These are phyloP conservation scores for Tachysurus vachellii DNA, from an alignment of 2,113 vertebrate genomes.

Conservation along the genomic window DNA sequence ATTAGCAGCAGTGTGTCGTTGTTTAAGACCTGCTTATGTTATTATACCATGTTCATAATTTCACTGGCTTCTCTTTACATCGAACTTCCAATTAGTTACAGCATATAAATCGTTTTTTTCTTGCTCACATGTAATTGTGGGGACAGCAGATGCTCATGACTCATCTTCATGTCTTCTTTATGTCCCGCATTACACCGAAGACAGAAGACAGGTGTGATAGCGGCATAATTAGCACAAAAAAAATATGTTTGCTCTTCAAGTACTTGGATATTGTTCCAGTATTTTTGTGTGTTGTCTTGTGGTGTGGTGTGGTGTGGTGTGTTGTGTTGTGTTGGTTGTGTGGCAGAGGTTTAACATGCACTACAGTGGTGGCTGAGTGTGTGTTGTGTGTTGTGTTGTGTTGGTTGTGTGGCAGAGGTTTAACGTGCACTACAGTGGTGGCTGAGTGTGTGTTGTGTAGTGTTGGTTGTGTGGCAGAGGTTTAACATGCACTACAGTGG, in stretches of 20 bases:
- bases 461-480: too few relatives aligned
- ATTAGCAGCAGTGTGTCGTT: background rate
- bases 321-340: background rate
- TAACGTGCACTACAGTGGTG: too few relatives aligned
- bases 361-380: slow-evolving; percentile 31
- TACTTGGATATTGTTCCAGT: background rate
- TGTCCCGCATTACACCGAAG: background rate
- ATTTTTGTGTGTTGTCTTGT: background rate
- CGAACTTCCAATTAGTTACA: slow-evolving; percentile 15
- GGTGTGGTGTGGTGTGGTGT: background rate
- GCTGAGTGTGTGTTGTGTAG: too few relatives aligned
- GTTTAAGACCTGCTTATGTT: background rate
- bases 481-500: too few relatives aligned
- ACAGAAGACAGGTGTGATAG: slow-evolving; percentile 2
- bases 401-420: too few relatives aligned
- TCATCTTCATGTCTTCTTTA: background rate
- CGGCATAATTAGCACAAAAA: slow-evolving; percentile 26
- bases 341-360: slow-evolving; percentile 7
- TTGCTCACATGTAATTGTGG: background rate
- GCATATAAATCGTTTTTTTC: slow-evolving; percentile 11
- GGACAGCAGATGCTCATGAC: background rate
- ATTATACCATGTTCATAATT: slow-evolving; percentile 2
- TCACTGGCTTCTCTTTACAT: slow-evolving; percentile 27
- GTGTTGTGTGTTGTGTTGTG: too few relatives aligned
- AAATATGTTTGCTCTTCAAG: background rate